phyloP scores from a whole-genome alignment of 2,888 invertebrate genomes.

The Troides aeacus region DNA sequence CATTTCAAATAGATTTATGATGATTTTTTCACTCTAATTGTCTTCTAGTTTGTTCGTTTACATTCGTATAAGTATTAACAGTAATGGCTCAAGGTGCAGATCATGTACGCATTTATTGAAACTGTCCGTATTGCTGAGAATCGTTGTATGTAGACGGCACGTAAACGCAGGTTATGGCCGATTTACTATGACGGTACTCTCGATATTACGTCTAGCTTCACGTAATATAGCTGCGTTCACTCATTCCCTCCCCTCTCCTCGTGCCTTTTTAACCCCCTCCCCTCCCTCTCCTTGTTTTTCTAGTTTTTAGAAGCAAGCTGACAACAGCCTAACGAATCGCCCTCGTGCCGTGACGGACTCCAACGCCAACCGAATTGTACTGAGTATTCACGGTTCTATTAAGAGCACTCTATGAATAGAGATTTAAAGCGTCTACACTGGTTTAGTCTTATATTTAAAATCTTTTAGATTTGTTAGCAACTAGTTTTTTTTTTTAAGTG shows the following conservation, averaged over 20 bases:
- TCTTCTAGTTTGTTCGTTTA: too few relatives aligned
- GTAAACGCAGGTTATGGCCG: constrained; percentile 56
- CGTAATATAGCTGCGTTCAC: constrained; percentile 62
- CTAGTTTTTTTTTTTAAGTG: too few relatives aligned
- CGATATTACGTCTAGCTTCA: constrained; percentile 60
- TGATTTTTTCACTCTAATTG: too few relatives aligned
- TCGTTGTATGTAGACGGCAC: constrained; percentile 49
- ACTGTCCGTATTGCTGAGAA: constrained; percentile 29
- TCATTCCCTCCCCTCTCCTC: constrained; percentile 38
- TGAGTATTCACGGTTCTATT: constrained; percentile 48
- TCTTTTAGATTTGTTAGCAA: too few relatives aligned
- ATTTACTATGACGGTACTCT: constrained; percentile 67
- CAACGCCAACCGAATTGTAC: constrained; percentile 40
- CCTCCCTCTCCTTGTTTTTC: constrained; percentile 42
- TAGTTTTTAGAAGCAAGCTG: constrained; percentile 46
- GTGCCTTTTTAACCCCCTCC: constrained; percentile 37
- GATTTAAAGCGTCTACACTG: too few relatives aligned
- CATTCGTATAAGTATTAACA: too few relatives aligned
- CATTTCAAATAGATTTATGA: too few relatives aligned
- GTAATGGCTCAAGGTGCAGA: background rate
- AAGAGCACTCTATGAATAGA: background rate
- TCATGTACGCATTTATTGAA: background rate
- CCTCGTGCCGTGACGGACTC: constrained; percentile 55
- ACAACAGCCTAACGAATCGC: constrained; percentile 61
- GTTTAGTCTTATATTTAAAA: too few relatives aligned